phyloP scores from a whole-genome alignment of 2,888 invertebrate genomes.

The Dicroscelio sp. region DNA sequence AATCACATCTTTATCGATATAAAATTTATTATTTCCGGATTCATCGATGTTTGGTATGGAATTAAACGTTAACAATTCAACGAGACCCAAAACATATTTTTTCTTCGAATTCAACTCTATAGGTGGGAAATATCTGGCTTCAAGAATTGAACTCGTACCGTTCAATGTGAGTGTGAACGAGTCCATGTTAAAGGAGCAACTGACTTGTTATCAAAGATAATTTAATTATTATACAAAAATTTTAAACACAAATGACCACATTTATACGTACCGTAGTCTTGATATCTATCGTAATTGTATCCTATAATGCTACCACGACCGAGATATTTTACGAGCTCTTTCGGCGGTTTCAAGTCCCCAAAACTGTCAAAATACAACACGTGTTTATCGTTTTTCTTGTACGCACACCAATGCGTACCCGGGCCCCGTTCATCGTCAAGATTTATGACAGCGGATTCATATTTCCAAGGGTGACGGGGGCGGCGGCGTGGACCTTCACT shows the following conservation, averaged over 20 bases:
- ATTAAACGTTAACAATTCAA: slow-evolving; percentile 64
- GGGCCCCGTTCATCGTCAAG: no score
- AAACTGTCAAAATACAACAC: slow-evolving; percentile 90
- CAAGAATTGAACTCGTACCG: slow-evolving; percentile 11
- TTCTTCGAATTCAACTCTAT: not conserved
- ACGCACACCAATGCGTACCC: slow-evolving; percentile 88
- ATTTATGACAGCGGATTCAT: slow-evolving; percentile 63
- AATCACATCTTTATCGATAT: no score
- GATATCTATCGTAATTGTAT: slow-evolving; percentile 87
- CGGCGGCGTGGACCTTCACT: no score
- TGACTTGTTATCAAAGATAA: no score
- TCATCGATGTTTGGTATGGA: slow-evolving; percentile 82
- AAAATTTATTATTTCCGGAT: no score
- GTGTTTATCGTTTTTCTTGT: slow-evolving; percentile 86
- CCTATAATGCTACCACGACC: slow-evolving; percentile 73
- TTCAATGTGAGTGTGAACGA: slow-evolving; percentile 1
- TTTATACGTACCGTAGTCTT: slow-evolving; percentile 84
- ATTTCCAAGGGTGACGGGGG: slow-evolving; percentile 6
- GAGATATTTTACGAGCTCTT: slow-evolving; percentile 87
- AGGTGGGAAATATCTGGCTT: slow-evolving; percentile 3
- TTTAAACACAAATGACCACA: slow-evolving; percentile 73
- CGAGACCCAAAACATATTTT: slow-evolving; percentile 1
- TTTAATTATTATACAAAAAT: slow-evolving; percentile 31
- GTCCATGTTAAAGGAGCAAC: not conserved
- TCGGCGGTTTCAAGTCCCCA: slow-evolving; percentile 88